phyloP scores from a whole-genome alignment of 2,113 vertebrate species.

The Laterallus jamaicensis region DNA sequence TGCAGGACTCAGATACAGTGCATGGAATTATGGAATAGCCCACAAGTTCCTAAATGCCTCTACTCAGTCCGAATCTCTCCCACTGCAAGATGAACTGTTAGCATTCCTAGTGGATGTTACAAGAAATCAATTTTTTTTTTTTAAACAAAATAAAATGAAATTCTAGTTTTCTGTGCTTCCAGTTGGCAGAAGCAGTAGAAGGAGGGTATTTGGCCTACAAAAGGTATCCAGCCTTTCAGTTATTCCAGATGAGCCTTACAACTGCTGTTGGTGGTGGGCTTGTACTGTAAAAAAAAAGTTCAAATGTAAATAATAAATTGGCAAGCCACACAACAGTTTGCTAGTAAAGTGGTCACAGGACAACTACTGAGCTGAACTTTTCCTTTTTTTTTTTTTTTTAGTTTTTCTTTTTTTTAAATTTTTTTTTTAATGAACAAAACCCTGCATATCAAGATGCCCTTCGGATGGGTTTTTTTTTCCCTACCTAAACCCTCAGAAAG shows the following conservation, averaged over 20 bases:
- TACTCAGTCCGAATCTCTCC: conserved; percentile 81
- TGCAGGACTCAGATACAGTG: conserved; percentile 78
- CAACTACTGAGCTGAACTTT: conserved; percentile 49
- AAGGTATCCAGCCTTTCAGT: conserved; percentile 85
- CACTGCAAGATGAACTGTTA: conserved; percentile 92
- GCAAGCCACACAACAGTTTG: conserved; percentile 70
- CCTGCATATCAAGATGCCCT: conserved; percentile 50
- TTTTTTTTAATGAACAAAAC: background rate
- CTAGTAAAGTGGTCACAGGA: conserved; percentile 69
- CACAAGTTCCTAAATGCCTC: conserved; percentile 80
- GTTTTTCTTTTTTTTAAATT: background rate
- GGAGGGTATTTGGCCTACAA: conserved; percentile 77
- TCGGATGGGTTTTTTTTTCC: background rate
- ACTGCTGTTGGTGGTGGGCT: conserved; percentile 98
- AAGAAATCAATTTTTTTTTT: conserved; percentile 76
- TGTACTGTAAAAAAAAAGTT: conserved; percentile 86
- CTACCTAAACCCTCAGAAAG: conserved; percentile 13
- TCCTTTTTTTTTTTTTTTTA: background rate
- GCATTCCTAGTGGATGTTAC: conserved; percentile 93
- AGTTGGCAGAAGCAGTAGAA: conserved; percentile 84
- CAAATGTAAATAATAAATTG: conserved; percentile 75
- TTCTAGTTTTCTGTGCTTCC: conserved; percentile 86
- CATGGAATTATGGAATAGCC: conserved; percentile 79
- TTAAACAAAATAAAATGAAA: conserved; percentile 82
- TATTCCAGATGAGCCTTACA: conserved; percentile 90